phyloP scores from a whole-genome alignment of 2,113 vertebrate species.

The Chroicocephalus ridibundus region DNA sequence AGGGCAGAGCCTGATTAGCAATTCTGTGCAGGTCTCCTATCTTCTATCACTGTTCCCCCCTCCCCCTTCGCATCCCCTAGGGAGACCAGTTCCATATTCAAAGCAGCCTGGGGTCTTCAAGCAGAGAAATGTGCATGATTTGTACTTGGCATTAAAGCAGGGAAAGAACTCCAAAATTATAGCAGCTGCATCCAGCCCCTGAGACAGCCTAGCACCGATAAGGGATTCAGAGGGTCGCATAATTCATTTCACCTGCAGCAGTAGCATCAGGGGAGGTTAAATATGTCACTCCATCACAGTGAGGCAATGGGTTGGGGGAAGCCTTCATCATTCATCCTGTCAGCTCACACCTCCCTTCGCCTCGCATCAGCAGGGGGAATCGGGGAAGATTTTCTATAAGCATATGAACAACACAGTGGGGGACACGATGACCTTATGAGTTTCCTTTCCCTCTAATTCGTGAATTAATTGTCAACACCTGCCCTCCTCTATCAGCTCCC shows the following conservation, averaged over 20 bases:
- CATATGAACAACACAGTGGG: conserved; percentile 63
- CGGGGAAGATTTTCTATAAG: conserved; percentile 25
- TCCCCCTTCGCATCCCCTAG: conserved; percentile 25
- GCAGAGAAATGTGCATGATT: conserved; percentile 70
- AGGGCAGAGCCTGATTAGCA: conserved; percentile 42
- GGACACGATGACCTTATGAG: conserved; percentile 38
- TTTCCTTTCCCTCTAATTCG: conserved; percentile 47
- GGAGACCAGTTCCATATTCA: conserved; percentile 67
- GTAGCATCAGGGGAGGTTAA: conserved; percentile 68
- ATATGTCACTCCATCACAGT: conserved; percentile 68
- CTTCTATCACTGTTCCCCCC: conserved; percentile 4
- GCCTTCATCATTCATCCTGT: conserved; percentile 71
- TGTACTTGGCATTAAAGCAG: conserved; percentile 55
- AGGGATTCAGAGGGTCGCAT: conserved; percentile 53
- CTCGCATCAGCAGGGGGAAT: conserved; percentile 5
- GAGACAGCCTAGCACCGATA: conserved; percentile 21
- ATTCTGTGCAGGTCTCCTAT: conserved; percentile 61
- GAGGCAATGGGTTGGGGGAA: conserved; percentile 29
- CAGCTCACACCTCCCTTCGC: conserved; percentile 45
- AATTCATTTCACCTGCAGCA: conserved; percentile 73
- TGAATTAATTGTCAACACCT: conserved; percentile 57
- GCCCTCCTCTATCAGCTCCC: neutral
- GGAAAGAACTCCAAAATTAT: conserved; percentile 52
- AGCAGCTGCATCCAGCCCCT: conserved; percentile 61
- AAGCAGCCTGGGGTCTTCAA: conserved; percentile 68